Conservation (phyloP, 2,888 invertebrate genomes). For the Synanthedon myopaeformis region DNA sequence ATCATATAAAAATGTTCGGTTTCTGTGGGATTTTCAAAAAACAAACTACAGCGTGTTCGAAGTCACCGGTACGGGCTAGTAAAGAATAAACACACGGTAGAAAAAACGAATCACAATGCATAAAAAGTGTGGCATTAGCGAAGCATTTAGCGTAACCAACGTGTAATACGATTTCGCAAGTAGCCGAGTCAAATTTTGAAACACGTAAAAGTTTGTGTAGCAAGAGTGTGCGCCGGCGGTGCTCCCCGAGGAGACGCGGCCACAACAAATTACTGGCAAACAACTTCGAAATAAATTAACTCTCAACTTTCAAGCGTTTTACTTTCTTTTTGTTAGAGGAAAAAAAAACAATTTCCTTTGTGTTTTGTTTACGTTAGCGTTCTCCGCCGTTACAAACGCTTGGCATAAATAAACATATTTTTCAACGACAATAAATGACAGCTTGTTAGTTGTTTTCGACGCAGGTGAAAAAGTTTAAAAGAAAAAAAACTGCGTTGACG, state of each 20-base stretch:
- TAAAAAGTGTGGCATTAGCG: too few relatives aligned
- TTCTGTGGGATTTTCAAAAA: too few relatives aligned
- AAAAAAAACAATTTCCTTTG: constrained; percentile 58
- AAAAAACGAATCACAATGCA: too few relatives aligned
- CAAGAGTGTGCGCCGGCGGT: constrained; percentile 42
- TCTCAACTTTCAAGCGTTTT: constrained; percentile 63
- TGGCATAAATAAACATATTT: constrained; percentile 21
- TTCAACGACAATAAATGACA: constrained; percentile 1
- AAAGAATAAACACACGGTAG: too few relatives aligned
- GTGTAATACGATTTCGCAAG: constrained; percentile 31
- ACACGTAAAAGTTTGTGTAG: constrained; percentile 51
- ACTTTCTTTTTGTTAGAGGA: constrained; percentile 52
- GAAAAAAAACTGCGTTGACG: not conserved
- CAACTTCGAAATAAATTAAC: constrained; percentile 68
- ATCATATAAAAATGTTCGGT: too few relatives aligned
- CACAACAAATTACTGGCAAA: constrained; percentile 66
- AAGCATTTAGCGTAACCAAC: constrained; percentile 4
- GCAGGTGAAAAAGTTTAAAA: not conserved
- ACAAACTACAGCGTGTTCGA: too few relatives aligned
- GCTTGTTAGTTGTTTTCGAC: not conserved
- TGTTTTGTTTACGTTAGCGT: constrained; percentile 42
- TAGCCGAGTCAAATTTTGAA: constrained; percentile 44
- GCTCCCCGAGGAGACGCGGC: constrained; percentile 47
- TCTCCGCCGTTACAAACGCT: constrained; percentile 25
- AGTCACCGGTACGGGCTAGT: too few relatives aligned